Base-by-base conservation (phyloP, 1,140 invertebrate genomes). In the Psix sp. region DNA sequence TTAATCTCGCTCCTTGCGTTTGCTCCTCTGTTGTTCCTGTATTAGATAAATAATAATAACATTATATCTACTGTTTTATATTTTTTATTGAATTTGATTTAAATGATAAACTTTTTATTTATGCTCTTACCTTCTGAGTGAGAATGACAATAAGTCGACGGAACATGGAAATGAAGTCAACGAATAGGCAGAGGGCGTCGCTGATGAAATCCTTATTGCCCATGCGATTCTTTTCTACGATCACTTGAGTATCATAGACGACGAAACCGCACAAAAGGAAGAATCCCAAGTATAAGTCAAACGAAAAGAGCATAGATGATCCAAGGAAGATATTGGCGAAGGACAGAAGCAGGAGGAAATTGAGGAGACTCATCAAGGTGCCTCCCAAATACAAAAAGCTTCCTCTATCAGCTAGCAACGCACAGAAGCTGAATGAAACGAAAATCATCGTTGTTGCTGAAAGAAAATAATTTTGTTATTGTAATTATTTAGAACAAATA, bases 161-260 rank as follows among this genome's bases (percentile, higher is more conserved):
- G 92, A 98, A 98, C 80, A 98, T 91, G 76, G 93, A 91, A 81
- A 98, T 90, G 75, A 98, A 94, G 82, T 98, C 96, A 80, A 98
- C 91, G 88, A 98, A 98, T 13, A 98, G 88, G 82, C 96, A 93
- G 56, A 98, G 87, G 6, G 95, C 92, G 86, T 98, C 96, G 82
- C 91, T 90, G 45, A 99, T 93, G 82, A 95, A 98, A 86, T 99
- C 97, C 80, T 93, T 95, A 87, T 93, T 97, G 39, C 97, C 97
- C 80, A 91, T 90, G 48, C 94, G 90, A 73, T 92, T 90, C 84
- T 98, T 98, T 82, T 98, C 96, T 70, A 98, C 93, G 70, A 99
- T 99, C 43, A 96, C 87, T 86, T 98, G 97, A 6, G 97, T 99
- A 81, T 99, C 97, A 80, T 95, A 99, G 18, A 99, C 88, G 15